phyloP scores from a whole-genome alignment of 2,888 invertebrate genomes.

The Hartigia nigra region DNA sequence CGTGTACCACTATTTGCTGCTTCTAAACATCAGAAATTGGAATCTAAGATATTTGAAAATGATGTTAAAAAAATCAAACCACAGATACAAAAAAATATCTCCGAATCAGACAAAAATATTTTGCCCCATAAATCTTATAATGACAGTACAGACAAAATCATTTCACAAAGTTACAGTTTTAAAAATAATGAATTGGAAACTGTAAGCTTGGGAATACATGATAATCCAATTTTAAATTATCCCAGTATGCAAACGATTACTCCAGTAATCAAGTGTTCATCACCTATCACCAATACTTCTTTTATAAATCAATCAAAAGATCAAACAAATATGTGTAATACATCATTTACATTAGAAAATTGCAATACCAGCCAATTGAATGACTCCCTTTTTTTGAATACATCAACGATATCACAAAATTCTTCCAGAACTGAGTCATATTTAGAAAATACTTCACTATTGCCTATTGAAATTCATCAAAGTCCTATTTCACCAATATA shows the following conservation, averaged over 20 bases:
- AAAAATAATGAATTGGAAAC: slow-evolving; percentile 9
- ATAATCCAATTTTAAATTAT: not conserved
- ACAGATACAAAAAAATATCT: slow-evolving; percentile 6
- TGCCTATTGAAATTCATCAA: slow-evolving; percentile 18
- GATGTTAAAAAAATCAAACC: slow-evolving; percentile 3
- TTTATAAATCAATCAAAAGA: slow-evolving; percentile 22
- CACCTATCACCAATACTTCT: slow-evolving; percentile 10
- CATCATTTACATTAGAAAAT: slow-evolving; percentile 21
- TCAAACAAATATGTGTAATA: slow-evolving; percentile 22
- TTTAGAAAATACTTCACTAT: slow-evolving; percentile 18
- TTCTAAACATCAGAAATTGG: not conserved
- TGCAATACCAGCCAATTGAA: slow-evolving; percentile 15
- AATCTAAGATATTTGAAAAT: slow-evolving; percentile 1
- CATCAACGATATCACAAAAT: slow-evolving; percentile 28
- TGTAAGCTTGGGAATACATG: not conserved
- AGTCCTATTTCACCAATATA: slow-evolving; percentile 41
- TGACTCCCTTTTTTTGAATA: slow-evolving; percentile 25
- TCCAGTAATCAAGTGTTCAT: slow-evolving; percentile 17
- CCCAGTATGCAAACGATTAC: slow-evolving; percentile 23
- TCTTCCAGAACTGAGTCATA: slow-evolving; percentile 23
- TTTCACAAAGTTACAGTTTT: not conserved
- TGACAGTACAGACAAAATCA: slow-evolving; percentile 4
- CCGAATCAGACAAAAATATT: slow-evolving; percentile 1
- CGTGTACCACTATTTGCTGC: slow-evolving; percentile 8
- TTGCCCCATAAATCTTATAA: not conserved